Evolutionary conservation across 2,888 invertebrate genomes (phyloP), one percentile per base, ranked within the genome.

Genomic region (Pollenia angustigena): DNA sequence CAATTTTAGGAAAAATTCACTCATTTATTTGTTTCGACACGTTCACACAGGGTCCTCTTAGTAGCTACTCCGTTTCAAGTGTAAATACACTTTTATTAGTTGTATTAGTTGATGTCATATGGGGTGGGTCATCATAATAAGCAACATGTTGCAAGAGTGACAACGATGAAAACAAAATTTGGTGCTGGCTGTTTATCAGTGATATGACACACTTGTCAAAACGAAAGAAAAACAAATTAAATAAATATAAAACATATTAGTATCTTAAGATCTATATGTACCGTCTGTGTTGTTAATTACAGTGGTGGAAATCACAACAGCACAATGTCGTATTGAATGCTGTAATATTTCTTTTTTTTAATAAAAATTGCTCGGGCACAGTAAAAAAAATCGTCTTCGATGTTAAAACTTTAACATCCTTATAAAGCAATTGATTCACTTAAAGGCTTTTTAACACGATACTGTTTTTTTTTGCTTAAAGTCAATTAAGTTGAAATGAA

Each of bases 141-240:
- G 56, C 56, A 48, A 11, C 48, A 48, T 40, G 40, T 9, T 69
- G 58, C 58, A 48, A 69, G 56, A 68, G 69, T 50, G n/a, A 60
- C 9, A 44, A 7, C 32, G 10, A 52, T 40, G 32, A 32, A 4
- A 32, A 50, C 46, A 40, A 23, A 50, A 52, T 40, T 50, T 60
- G 3, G 12, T 75, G 40, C 14, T 62, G 23, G 18, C n/a, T 64
- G 14, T 62, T 80, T 68, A 58, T 48, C 16, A 10, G 58, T 48
- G 16, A 42, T 54, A 72, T 54, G n/a, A 46, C 64, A 81, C 62
- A 81, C 56, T 72, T 72, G 64, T 69, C 69, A 68, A 32, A 74
- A 16, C 1, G 18, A 11, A 54, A 16, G 16, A 60, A 18, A 9
- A 14, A 60, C 8, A 48, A 3, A 66, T 2, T 32, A 32, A 32